phyloP scores from a whole-genome alignment of 2,888 invertebrate species.

The Archips xylosteana region DNA sequence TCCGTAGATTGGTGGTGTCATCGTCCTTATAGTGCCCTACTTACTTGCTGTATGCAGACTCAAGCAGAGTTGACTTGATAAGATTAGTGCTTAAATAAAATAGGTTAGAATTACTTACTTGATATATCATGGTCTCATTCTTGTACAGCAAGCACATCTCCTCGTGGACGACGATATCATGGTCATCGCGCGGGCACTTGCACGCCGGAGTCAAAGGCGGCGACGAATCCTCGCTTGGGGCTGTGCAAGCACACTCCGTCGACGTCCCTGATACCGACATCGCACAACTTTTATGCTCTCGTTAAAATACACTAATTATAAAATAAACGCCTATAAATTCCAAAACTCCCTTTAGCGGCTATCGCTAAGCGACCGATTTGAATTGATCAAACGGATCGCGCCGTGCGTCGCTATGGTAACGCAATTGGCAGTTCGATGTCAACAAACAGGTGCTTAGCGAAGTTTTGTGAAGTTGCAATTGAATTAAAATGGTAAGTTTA shows the following conservation, averaged over 20 bases:
- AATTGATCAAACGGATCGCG: slow-evolving; percentile 42
- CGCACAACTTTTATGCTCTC: neutral
- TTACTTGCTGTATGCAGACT: too few relatives aligned
- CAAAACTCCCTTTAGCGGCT: slow-evolving; percentile 44
- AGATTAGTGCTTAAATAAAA: neutral
- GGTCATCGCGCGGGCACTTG: slow-evolving; percentile 67
- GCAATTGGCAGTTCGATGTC: slow-evolving; percentile 43
- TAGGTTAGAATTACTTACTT: slow-evolving; percentile 54
- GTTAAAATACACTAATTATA: neutral
- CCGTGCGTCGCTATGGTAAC: slow-evolving; percentile 54
- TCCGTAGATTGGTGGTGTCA: too few relatives aligned
- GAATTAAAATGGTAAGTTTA: slow-evolving; percentile 37
- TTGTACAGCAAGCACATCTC: slow-evolving; percentile 66
- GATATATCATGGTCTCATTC: slow-evolving; percentile 67
- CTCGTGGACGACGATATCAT: slow-evolving; percentile 66
- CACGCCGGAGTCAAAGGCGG: slow-evolving; percentile 55
- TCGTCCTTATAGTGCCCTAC: too few relatives aligned
- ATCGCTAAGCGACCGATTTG: slow-evolving; percentile 55
- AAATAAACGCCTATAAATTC: slow-evolving; percentile 11
- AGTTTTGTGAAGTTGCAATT: slow-evolving; percentile 5
- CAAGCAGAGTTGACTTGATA: neutral
- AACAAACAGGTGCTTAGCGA: slow-evolving; percentile 50
- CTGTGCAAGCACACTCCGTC: slow-evolving; percentile 5
- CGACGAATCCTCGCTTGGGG: slow-evolving; percentile 25
- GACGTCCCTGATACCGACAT: neutral